Conservation (phyloP, 2,797 vertebrate species). For the Tiaroga cobitis region DNA sequence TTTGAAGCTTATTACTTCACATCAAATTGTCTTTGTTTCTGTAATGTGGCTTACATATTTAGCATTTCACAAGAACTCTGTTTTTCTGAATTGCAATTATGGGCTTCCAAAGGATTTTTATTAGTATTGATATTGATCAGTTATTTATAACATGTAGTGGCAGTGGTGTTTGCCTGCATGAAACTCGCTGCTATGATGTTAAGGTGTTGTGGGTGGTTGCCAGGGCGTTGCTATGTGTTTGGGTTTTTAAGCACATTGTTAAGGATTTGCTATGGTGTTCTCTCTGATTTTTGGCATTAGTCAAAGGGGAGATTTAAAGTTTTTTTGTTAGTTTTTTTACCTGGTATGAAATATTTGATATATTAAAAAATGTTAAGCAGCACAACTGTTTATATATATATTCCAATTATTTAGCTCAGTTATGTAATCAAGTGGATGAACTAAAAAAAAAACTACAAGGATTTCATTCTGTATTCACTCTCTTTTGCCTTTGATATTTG, state of each 20-base stretch:
- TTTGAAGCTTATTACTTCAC: neutral
- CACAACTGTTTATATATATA: too few relatives aligned
- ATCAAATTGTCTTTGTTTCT: constrained; percentile 28
- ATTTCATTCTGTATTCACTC: neutral
- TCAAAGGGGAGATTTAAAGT: too few relatives aligned
- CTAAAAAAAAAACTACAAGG: neutral
- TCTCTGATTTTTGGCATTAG: too few relatives aligned
- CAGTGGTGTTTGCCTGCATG: neutral
- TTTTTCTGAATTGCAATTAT: neutral
- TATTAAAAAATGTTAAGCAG: too few relatives aligned
- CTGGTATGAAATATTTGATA: too few relatives aligned
- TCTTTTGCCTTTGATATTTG: constrained; percentile 7
- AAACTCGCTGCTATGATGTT: neutral
- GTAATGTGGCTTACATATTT: constrained; percentile 36
- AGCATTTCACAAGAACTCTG: neutral
- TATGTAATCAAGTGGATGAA: neutral
- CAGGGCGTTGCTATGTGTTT: too few relatives aligned
- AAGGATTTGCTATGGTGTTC: too few relatives aligned
- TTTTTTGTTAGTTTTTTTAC: too few relatives aligned
- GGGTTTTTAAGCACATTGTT: too few relatives aligned
- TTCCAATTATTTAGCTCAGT: neutral
- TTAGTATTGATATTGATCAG: neutral
- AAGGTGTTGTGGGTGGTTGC: too few relatives aligned
- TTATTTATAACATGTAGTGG: neutral
- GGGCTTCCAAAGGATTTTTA: neutral